Evolutionary conservation across 2,888 invertebrate species (phyloP), one percentile per base, ranked within the genome.

Genomic region (Macaria liturata): DNA sequence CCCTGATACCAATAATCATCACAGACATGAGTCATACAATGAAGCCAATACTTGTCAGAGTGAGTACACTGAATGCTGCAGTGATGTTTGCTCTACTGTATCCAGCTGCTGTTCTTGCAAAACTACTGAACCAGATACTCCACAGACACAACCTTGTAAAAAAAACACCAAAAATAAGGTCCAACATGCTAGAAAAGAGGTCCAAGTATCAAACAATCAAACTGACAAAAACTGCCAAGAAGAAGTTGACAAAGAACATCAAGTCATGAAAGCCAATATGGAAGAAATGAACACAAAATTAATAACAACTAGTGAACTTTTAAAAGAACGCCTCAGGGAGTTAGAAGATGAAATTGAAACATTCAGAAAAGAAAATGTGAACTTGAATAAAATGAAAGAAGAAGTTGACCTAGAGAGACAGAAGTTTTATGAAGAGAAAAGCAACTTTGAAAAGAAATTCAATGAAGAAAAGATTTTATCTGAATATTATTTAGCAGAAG

Each of bases 401-500:
- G 92, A 94, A 61, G 82, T 95, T 57, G 95, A 95, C 66, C 77
- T 92, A 32, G 94, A 95, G 63, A 93, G 92, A 69, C 93, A 93
- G 59, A 93, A 93, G 65, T 92, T 94, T 70, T 88, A 92, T 52
- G 94, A 94, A 74, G 95, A 95, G 60, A 94, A 94, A 71, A 80
- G 90, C 45, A 83, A 86, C 47, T 90, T 92, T 69, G 91, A 93
- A 75, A 93, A 94, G 57, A 93, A 94, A 57, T 87, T 94, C 37
- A 93, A 94, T 73, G 94, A 95, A 78, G 95, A 95, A 63, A 93
- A 94, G 76, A 93, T 94, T 49, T 88, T 94, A 67, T 87, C 94
- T 32, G 94, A 95, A 76, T 94, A 94, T 67, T 93, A 93, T 78
- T 78, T 95, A 69, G 94, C 94, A 59, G 95, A 95, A 70, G 95